Conservation (phyloP, 2,888 invertebrate species). For the Rhimphoctona megacephalus region DNA sequence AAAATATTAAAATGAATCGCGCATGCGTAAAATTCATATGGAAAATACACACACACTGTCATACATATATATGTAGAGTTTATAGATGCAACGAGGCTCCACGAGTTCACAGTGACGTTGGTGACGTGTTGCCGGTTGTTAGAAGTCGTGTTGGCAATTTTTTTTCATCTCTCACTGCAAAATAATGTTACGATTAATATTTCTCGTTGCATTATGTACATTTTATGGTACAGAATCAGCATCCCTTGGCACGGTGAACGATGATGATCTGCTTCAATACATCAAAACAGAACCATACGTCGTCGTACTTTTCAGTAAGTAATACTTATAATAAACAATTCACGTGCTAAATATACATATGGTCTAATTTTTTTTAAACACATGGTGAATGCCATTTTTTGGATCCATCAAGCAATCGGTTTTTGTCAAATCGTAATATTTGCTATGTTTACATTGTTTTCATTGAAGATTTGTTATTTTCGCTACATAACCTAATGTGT, state of each 20-base stretch:
- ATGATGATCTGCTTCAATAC: slow-evolving; percentile 92
- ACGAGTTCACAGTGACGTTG: slow-evolving; percentile 47
- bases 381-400: background rate
- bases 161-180: background rate
- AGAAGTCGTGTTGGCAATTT: background rate
- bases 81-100: background rate
- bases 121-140: slow-evolving; percentile 68
- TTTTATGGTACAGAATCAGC: slow-evolving; percentile 65
- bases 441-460: background rate
- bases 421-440: background rate
- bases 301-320: slow-evolving; percentile 93
- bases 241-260: slow-evolving; percentile 89
- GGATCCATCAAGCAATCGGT: background rate
- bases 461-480: background rate
- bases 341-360: background rate
- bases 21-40: slow-evolving; percentile 31
- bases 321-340: slow-evolving; percentile 41
- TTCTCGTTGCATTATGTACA: slow-evolving; percentile 66
- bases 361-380: background rate
- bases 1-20: slow-evolving; percentile 18
- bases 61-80: slow-evolving; percentile 1
- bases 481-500: slow-evolving; percentile 29
- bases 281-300: slow-evolving; percentile 93
- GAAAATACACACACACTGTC: background rate
- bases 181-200: slow-evolving; percentile 32